These are phyloP conservation scores for Nixonia krombeini DNA, from an alignment of 1,140 invertebrate genomes.

Conservation along the genomic window DNA sequence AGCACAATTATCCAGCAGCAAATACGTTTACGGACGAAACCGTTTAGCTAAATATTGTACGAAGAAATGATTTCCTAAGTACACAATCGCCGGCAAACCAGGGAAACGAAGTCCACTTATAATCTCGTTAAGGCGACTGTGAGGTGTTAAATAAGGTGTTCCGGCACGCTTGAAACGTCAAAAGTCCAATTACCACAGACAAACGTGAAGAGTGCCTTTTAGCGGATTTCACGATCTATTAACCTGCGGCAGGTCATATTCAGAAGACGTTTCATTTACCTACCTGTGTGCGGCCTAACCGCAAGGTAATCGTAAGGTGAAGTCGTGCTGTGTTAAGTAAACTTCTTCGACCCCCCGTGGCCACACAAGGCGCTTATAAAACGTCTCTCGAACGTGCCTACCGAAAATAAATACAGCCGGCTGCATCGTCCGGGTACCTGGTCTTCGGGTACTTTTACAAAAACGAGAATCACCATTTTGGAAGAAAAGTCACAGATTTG, in stretches of 20 bases:
- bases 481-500: too few species aligned
- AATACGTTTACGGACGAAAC: too few species aligned
- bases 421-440: background rate
- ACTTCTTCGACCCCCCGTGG: conserved; percentile 14
- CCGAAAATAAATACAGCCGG: conserved; percentile 5
- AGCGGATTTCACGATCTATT: conserved; percentile 25
- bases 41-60: too few species aligned
- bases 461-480: background rate
- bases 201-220: conserved; percentile 13
- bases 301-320: conserved; percentile 18
- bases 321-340: conserved; percentile 25
- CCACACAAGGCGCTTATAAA: conserved; percentile 13
- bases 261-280: conserved; percentile 29
- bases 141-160: conserved; percentile 8
- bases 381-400: conserved; percentile 20
- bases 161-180: conserved; percentile 5
- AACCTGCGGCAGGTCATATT: conserved; percentile 3
- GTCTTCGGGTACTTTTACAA: background rate
- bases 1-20: too few species aligned
- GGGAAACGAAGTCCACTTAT: too few species aligned
- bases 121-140: conserved; percentile 3
- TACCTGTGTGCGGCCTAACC: conserved; percentile 15
- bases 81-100: too few species aligned
- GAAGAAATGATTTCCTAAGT: too few species aligned
- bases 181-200: conserved; percentile 16